A percentile compares a stretch with the other conserved stretches of the same genome.
These are phyloP conservation scores for Amiota minor DNA, from an alignment of 2,888 invertebrate genomes.

Conservation along the genomic window DNA sequence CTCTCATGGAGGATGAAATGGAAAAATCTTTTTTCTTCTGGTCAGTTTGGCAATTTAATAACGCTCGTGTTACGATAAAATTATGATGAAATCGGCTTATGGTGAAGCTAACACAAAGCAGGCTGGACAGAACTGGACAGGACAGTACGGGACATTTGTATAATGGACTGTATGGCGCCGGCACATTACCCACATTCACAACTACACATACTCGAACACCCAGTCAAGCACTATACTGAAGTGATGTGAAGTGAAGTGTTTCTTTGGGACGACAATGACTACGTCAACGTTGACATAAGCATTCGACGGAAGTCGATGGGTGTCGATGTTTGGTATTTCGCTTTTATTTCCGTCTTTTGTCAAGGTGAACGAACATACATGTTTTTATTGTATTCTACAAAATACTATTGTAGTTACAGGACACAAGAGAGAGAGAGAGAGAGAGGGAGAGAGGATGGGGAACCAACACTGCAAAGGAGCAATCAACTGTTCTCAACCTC, in stretches of 20 bases:
- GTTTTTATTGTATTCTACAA: neutral
- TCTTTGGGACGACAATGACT: conserved; percentile 11
- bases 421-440: too few species aligned
- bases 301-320: conserved; percentile 9
- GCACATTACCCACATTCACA: too few species aligned
- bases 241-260: conserved; percentile 11
- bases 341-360: conserved; percentile 1
- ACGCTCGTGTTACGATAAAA: conserved; percentile 17
- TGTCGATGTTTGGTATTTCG: conserved; percentile 10
- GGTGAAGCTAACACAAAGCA: neutral
- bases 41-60: conserved; percentile 63
- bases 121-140: too few species aligned
- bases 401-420: too few species aligned
- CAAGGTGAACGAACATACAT: neutral
- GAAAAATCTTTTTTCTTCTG: conserved; percentile 66
- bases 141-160: neutral
- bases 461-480: neutral
- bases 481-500: neutral
- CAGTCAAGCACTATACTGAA: neutral
- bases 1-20: conserved; percentile 14
- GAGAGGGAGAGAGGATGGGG: neutral
- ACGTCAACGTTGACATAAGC: conserved; percentile 7
- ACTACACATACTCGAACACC: neutral
- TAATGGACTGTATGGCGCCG: conserved; percentile 1
- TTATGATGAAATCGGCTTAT: neutral